Base-by-base conservation (phyloP, 2,113 vertebrate species). In the Dascyllus trimaculatus region DNA sequence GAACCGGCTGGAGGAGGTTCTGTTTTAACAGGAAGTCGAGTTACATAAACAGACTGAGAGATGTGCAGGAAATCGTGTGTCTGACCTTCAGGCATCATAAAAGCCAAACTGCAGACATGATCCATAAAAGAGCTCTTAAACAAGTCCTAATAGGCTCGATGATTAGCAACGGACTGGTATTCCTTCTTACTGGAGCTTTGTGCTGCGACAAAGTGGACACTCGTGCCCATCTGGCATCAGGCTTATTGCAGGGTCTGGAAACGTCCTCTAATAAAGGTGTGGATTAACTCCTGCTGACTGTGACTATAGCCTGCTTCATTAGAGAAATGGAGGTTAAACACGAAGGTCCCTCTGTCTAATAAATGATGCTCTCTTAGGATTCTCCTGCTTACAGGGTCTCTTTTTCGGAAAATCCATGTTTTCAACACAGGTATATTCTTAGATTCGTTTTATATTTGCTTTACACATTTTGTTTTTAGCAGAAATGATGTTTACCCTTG, bases 21-120 rank as follows among this genome's bases (percentile, higher is more conserved):
- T 80, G 40, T 45, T 52, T 35, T 0, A 52, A 43, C 87, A 77
- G 81, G 87, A 86, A 67, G 68, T 1, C 22, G 48, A 77, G 69
- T 64, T 63, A n/a, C 54, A 67, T 0, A 72, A 38, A 81, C 72
- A 51, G 52, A 14, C 48, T 5, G 45, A 51, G 49, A 57, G 65
- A 69, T 51, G 46, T 64, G 17, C 35, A 66, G 61, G 57, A 66
- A 70, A 68, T 48, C 9, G 3, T 13, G 38, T 68, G 61, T 81
- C 58, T 72, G 72, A 84, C 67, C 70, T 69, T 65, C 73, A 76
- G 77, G 38, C 78, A 51, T 81, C 85, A 59, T 84, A 59, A 87
- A 83, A 61, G 24, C 49, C 52, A 57, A 70, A 70, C 63, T 0
- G 59, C 60, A 71, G 29, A 71, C 43, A 2, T 21, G 29, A 71